Conservation (phyloP, 2,113 vertebrate genomes). For the Charina bottae region DNA sequence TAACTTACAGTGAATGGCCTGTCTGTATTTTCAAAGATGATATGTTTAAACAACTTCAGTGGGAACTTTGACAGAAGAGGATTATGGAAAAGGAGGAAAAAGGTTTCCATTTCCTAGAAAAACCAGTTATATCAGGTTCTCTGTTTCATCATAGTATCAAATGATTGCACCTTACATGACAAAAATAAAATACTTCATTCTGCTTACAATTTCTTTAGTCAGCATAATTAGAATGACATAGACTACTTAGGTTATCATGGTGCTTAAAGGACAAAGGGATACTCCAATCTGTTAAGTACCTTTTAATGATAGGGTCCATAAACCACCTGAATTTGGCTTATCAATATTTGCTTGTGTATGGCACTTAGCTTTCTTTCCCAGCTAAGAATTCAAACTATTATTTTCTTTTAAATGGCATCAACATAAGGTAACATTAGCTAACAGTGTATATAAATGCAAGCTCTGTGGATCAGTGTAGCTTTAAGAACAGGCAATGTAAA, state of each 20-base stretch:
- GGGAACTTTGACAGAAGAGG: neutral
- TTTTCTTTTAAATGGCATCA: neutral
- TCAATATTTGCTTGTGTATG: slow-evolving; percentile 33
- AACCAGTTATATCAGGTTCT: neutral
- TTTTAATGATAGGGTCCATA: slow-evolving; percentile 61
- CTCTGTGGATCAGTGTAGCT: neutral
- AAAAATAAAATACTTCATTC: slow-evolving; percentile 61
- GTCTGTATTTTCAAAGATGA: neutral
- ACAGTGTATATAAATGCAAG: neutral
- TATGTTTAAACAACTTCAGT: neutral
- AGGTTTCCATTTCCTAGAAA: neutral
- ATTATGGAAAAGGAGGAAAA: neutral
- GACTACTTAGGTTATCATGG: slow-evolving; percentile 58
- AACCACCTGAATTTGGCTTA: slow-evolving; percentile 49
- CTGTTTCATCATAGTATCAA: neutral
- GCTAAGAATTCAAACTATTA: slow-evolving; percentile 27
- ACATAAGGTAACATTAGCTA: neutral
- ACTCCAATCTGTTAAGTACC: slow-evolving; percentile 55
- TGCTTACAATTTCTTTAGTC: slow-evolving; percentile 57
- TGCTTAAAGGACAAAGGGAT: slow-evolving; percentile 61
- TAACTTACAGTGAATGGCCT: neutral
- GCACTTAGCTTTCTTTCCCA: slow-evolving; percentile 14
- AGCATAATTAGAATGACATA: slow-evolving; percentile 61
- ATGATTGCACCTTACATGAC: slow-evolving; percentile 35
- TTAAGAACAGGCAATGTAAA: neutral